Percentiles rank a stretch among this genome's conserved stretches.
These are phyloP conservation scores for Cyprinodon tularosa DNA, from an alignment of 2,113 vertebrate species.

Conservation along the genomic window DNA sequence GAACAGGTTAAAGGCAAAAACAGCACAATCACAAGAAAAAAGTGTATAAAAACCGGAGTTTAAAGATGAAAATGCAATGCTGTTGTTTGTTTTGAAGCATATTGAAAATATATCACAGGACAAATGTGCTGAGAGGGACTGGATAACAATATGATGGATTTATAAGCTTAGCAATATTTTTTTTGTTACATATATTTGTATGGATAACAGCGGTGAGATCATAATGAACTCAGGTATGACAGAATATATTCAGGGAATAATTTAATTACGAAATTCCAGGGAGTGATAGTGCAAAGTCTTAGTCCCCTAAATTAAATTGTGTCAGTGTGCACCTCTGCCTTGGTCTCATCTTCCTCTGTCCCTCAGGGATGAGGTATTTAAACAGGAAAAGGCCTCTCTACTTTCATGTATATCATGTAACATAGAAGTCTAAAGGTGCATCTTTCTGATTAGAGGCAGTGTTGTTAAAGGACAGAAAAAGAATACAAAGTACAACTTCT, in stretches of 20 bases:
- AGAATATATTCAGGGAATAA: neutral
- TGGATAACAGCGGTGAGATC: neutral
- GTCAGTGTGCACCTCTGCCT: no score
- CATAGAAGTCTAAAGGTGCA: slow-evolving; percentile 7
- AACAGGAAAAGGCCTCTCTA: slow-evolving; percentile 33
- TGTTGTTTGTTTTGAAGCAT: neutral
- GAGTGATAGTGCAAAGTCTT: no score
- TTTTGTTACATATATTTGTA: no score
- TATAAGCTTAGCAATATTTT: neutral
- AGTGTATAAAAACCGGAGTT: no score
- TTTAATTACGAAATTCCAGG: no score
- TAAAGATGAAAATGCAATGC: neutral
- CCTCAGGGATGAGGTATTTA: slow-evolving; percentile 7
- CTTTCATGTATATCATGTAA: slow-evolving; percentile 59
- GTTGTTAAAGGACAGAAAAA: slow-evolving; percentile 27
- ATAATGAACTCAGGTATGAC: neutral
- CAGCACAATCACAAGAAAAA: no score
- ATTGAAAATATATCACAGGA: neutral
- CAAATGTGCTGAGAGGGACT: neutral
- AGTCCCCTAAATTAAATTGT: no score
- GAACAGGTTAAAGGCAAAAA: no score
- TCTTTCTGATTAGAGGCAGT: slow-evolving; percentile 25
- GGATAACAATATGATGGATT: neutral
- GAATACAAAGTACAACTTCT: slow-evolving; percentile 22
- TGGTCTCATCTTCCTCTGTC: slow-evolving; percentile 1